phyloP scores from a whole-genome alignment of 2,113 vertebrate species.

The Clarias magur region DNA sequence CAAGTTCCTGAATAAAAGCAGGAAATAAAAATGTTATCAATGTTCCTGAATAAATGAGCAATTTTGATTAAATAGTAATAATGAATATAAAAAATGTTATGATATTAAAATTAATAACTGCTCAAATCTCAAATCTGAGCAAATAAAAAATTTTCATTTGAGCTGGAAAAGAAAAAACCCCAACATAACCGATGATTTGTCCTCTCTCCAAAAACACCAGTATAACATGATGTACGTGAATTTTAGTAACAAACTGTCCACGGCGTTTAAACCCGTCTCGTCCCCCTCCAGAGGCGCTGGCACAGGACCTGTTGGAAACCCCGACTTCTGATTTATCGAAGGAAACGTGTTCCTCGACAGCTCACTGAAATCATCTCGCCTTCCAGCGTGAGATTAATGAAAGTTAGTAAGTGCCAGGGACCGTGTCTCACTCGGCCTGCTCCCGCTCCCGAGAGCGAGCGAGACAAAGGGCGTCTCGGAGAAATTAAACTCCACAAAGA shows the following conservation, averaged over 20 bases:
- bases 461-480: background rate
- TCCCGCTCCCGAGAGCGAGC: background rate
- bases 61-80: background rate
- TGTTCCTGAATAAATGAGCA: background rate
- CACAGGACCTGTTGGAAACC: constrained; percentile 21
- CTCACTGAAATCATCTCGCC: constrained; percentile 55
- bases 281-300: background rate
- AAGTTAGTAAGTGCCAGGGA: constrained; percentile 59
- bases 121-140: constrained; percentile 30
- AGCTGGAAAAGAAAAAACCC: background rate
- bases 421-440: constrained; percentile 31
- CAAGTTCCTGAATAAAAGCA: background rate
- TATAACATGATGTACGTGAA: background rate
- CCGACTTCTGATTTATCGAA: constrained; percentile 67
- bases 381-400: constrained; percentile 68
- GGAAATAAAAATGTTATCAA: background rate
- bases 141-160: constrained; percentile 27
- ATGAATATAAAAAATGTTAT: background rate
- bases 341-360: constrained; percentile 62
- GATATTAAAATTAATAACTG: background rate
- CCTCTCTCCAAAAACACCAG: background rate
- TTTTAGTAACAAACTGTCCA: too few relatives aligned
- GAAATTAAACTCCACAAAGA: constrained; percentile 11
- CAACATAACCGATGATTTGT: background rate
- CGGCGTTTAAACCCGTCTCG: background rate